Conservation (phyloP, 2,113 vertebrate species). For the Hippocampus barbouri region DNA sequence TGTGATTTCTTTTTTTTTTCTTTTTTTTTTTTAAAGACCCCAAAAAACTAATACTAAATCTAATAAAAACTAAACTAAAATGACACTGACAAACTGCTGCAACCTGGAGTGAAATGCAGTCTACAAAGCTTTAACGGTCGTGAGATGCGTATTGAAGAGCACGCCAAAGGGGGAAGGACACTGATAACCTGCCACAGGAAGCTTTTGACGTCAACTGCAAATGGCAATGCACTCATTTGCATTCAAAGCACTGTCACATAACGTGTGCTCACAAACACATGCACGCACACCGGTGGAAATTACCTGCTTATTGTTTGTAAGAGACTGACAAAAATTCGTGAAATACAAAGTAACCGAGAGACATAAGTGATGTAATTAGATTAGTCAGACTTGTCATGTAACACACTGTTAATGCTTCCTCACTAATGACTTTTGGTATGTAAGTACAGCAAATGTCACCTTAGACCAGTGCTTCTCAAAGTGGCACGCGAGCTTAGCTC, state of each 20-base stretch:
- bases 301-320: slow-evolving; percentile 15
- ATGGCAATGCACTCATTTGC: slow-evolving; percentile 31
- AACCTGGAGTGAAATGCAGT: slow-evolving; percentile 22
- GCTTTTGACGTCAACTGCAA: slow-evolving; percentile 50
- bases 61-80: no score
- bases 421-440: no score
- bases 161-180: background rate
- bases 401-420: no score
- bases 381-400: background rate
- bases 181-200: slow-evolving; percentile 44
- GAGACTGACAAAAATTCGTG: slow-evolving; percentile 29
- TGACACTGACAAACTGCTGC: background rate
- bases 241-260: slow-evolving; percentile 30
- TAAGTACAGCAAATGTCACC: no score
- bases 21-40: no score
- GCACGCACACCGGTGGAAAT: slow-evolving; percentile 26
- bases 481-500: no score
- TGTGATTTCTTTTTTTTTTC: no score
- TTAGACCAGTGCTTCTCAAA: no score
- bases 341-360: slow-evolving; percentile 17
- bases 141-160: slow-evolving; percentile 51
- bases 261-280: slow-evolving; percentile 15
- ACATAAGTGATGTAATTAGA: slow-evolving; percentile 15
- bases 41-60: no score
- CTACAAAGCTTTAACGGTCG: slow-evolving; percentile 25